Base-by-base conservation (phyloP, 2,797 vertebrate genomes). In the Centropyge bicolor region DNA sequence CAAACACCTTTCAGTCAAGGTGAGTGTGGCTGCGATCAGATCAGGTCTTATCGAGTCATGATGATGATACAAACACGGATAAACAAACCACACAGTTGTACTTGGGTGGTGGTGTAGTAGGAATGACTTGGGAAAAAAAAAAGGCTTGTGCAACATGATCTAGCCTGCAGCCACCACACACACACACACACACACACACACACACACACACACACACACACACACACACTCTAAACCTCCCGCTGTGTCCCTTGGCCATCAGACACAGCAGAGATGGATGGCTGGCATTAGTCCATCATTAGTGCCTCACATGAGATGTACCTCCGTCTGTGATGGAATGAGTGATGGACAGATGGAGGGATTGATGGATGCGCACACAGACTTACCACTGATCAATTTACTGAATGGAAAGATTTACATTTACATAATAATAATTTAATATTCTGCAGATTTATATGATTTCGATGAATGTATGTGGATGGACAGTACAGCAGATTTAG, bases 241-340 rank as follows among this genome's bases (percentile, higher is more conserved):
- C 1, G 31, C 87, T 83, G 78, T 49, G 88, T 24, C 45, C 9
- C 19, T 38, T 17, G 31, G 49, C 51, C 54, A 43, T 69, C 79
- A 82, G 55, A 76, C 31, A 55, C 59, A 68, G 16, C 62, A 80
- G 70, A 84, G 83, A 89, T 69, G 59, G 77, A 84, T 68, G 62
- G 72, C 20, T 74, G 75, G 76, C 64, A 69, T 90, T 63, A 78
- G 65, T 62, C 54, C 51, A n/a, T 62, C 57, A 52, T 64, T 76
- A 70, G 66, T 65, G 62, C 68, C 49, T 56, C 59, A 57, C 54
- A 74, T 24, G 70, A 67, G 60, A 67, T 9, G 6, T 52, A 45
- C 27, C 27, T 69, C 40, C 5, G 6, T 78, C 40, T 78, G 71
- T 65, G 72, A 74, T 78, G 76, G 82, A 83, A 80, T 76, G 82